Conservation (phyloP, 2,113 vertebrate genomes). For the Glareola pratincola region DNA sequence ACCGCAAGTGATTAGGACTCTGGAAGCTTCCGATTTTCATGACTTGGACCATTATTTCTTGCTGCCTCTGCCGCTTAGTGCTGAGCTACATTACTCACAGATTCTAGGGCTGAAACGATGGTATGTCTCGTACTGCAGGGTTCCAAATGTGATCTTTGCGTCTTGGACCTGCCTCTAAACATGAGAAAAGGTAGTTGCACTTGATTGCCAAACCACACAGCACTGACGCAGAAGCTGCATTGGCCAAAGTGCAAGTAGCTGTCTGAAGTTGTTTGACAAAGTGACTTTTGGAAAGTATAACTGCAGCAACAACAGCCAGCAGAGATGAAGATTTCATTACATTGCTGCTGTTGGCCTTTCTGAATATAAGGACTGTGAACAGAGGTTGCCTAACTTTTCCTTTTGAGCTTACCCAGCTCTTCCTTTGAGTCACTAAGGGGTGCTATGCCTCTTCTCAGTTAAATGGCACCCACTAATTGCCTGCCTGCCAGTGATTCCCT, state of each 20-base stretch:
- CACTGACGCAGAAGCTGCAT: background rate
- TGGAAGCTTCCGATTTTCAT: background rate
- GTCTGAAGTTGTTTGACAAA: background rate
- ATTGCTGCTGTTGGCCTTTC: background rate
- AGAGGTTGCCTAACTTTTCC: background rate
- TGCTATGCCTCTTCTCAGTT: background rate
- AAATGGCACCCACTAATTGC: background rate
- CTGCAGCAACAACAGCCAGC: background rate
- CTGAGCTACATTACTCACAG: background rate
- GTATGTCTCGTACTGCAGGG: background rate
- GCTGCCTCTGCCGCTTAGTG: background rate
- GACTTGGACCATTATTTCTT: background rate
- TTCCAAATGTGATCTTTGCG: background rate
- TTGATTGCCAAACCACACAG: background rate
- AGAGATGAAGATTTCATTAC: background rate
- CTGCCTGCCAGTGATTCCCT: background rate
- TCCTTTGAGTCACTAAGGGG: background rate
- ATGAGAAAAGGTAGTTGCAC: background rate
- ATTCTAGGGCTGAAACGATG: background rate
- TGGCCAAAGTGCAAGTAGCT: background rate
- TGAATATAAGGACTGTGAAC: background rate
- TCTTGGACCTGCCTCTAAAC: background rate
- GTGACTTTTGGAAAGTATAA: background rate
- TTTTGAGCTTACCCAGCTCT: background rate
- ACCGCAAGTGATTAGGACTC: background rate